Evolutionary conservation across 2,113 vertebrate species (phyloP), one percentile per base, ranked within the genome.

Genomic region (Leptocoma aspasia): DNA sequence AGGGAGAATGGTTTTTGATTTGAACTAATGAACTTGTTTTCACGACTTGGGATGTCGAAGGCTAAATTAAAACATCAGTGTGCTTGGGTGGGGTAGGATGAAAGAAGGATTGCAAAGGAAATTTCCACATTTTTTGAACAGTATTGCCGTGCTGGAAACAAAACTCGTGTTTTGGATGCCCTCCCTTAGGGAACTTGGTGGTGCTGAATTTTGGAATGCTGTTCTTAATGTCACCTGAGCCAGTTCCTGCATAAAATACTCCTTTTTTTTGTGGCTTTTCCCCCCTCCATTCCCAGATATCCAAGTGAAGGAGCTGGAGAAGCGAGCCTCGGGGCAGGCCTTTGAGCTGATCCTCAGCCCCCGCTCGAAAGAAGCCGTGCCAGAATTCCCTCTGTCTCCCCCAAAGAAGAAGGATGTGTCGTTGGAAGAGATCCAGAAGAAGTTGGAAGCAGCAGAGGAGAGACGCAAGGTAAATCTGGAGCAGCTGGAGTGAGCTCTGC

Each of bases 271-370:
- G 3, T 65, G 5, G 0, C 3, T 39, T 33, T 71, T 10, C 5
- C 1, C 7, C 60, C 81, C 12, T 4, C 0, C 17, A 0, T 73
- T 63, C 45, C 27, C 89, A 99, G 99, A 99, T 22, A 98, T 99
- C 61, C 98, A 99, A 93, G 99, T 99, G 84, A 99, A 99, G 96
- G 99, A 99, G 95, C 97, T 99, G 98, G 99, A 99, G 95, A 99
- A 99, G 92, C 98, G 99, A 83, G 98, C 99, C 61, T 99, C 99
- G 20, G 99, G 99, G 92, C 99, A 99, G 76, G 99, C 99, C 6
- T 99, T 99, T 96, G 99, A 99, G 97, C 98, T 99, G 94, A 99
- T 99, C 81, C 98, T 99, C 54, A 98, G 98, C 77, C 99, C 99
- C 54, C 96, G 98, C 45, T 98, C 98, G 12, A 98, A 98, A 88